Conservation (phyloP, 2,113 vertebrate species). For the Prochilodus magdalenae region DNA sequence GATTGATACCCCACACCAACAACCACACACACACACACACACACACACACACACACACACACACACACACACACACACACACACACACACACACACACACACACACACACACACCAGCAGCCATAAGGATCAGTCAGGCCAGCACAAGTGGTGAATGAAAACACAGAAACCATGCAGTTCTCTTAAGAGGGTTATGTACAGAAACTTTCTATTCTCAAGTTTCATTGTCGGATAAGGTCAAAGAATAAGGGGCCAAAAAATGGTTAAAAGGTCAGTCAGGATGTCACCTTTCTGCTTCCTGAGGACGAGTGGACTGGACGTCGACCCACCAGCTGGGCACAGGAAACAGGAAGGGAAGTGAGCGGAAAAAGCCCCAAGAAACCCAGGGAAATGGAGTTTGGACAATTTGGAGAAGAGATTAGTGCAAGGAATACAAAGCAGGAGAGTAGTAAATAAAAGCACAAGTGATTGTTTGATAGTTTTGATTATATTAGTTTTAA, state of each 20-base stretch:
- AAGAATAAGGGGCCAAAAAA: slow-evolving; percentile 2
- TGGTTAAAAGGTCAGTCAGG: slow-evolving; percentile 35
- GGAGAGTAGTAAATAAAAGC: slow-evolving; percentile 13
- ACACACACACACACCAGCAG: too few species aligned
- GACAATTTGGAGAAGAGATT: slow-evolving; percentile 18
- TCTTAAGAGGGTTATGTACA: too few species aligned
- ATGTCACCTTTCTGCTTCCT: slow-evolving; percentile 98
- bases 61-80: too few species aligned
- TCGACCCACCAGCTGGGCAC: slow-evolving; percentile 91
- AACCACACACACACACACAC: too few species aligned
- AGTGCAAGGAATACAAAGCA: slow-evolving; percentile 14
- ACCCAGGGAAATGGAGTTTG: slow-evolving; percentile 23
- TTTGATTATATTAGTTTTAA: too few species aligned
- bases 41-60: too few species aligned
- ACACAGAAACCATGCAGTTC: not conserved
- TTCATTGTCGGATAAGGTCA: not conserved
- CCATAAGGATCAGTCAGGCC: not conserved
- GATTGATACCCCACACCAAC: too few species aligned
- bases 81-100: too few species aligned
- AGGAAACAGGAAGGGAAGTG: slow-evolving; percentile 82
- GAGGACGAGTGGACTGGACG: slow-evolving; percentile 93
- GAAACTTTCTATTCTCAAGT: not conserved
- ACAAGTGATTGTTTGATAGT: not conserved
- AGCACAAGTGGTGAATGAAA: not conserved
- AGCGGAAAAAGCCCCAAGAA: slow-evolving; percentile 62